These are phyloP conservation scores for Epinephelus moara DNA, from an alignment of 2,113 vertebrate species.

Conservation along the genomic window DNA sequence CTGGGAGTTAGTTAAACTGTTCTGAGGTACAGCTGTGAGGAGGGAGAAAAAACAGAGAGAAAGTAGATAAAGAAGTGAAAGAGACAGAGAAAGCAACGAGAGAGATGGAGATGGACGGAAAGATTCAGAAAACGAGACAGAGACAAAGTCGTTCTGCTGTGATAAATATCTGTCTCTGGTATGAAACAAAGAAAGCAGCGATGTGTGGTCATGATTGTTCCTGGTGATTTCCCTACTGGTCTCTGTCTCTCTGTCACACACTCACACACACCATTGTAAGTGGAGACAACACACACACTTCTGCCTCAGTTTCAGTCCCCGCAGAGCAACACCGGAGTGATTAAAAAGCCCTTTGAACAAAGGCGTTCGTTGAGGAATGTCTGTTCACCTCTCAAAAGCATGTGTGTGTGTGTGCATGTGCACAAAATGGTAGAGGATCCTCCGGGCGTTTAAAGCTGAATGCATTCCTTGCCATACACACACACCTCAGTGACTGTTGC, in stretches of 20 bases:
- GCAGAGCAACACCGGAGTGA: slow-evolving; percentile 54
- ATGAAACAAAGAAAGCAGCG: slow-evolving; percentile 65
- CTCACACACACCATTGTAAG: slow-evolving; percentile 42
- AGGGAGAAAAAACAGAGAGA: not conserved
- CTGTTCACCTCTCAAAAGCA: slow-evolving; percentile 45
- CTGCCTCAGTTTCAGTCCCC: slow-evolving; percentile 39
- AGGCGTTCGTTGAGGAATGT: slow-evolving; percentile 39
- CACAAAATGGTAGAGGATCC: slow-evolving; percentile 46
- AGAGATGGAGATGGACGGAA: slow-evolving; percentile 28
- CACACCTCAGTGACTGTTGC: slow-evolving; percentile 49
- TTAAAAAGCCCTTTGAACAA: slow-evolving; percentile 74
- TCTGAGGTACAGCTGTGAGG: not conserved
- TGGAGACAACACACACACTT: slow-evolving; percentile 18
- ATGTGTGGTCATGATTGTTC: slow-evolving; percentile 73
- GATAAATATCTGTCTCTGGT: slow-evolving; percentile 57
- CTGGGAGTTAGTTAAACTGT: slow-evolving; percentile 14
- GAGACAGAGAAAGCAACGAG: slow-evolving; percentile 1
- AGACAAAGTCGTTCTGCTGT: slow-evolving; percentile 54
- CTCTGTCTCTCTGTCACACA: slow-evolving; percentile 1
- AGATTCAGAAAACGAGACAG: slow-evolving; percentile 28
- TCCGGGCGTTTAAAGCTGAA: slow-evolving; percentile 56
- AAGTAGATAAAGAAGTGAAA: slow-evolving; percentile 12
- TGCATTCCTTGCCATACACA: not conserved
- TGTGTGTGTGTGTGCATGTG: not conserved
- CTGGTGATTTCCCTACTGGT: slow-evolving; percentile 77